These are phyloP conservation scores for Sterrhoptilus dennistouni DNA, from an alignment of 2,113 vertebrate genomes.

Conservation along the genomic window DNA sequence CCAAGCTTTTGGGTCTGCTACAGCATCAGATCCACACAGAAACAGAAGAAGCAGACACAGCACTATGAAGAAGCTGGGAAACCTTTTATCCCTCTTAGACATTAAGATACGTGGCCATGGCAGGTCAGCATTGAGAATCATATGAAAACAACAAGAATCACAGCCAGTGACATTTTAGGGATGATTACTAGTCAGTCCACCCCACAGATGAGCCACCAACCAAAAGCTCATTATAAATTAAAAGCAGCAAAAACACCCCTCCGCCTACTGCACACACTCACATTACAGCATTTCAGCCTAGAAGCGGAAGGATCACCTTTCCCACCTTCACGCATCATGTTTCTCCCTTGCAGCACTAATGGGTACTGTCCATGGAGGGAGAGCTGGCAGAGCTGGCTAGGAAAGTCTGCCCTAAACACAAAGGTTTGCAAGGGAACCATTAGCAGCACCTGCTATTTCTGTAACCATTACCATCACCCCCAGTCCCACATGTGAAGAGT, in stretches of 20 bases:
- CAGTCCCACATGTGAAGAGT: background rate
- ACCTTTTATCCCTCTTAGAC: background rate
- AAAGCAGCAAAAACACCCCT: background rate
- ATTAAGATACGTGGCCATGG: background rate
- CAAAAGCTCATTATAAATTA: constrained; percentile 25
- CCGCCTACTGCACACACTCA: background rate
- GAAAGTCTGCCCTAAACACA: background rate
- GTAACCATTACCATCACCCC: background rate
- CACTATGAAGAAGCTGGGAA: background rate
- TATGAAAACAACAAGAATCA: background rate
- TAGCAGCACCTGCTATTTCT: background rate
- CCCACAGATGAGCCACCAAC: background rate
- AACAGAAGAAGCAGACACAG: background rate
- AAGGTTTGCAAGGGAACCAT: background rate
- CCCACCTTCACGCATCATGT: background rate
- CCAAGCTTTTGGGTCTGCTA: background rate
- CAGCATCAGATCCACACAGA: fast-evolving
- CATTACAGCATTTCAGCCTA: background rate
- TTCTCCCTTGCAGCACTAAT: background rate
- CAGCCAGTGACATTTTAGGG: background rate
- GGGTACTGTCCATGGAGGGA: fast-evolving
- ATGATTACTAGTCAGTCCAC: background rate
- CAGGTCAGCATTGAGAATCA: fast-evolving
- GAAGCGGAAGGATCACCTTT: constrained; percentile 18
- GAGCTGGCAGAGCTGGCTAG: background rate